Percentiles rank a stretch among this genome's conserved stretches.
phyloP scores from a whole-genome alignment of 1,140 invertebrate species.

The Goniozus legneri region DNA sequence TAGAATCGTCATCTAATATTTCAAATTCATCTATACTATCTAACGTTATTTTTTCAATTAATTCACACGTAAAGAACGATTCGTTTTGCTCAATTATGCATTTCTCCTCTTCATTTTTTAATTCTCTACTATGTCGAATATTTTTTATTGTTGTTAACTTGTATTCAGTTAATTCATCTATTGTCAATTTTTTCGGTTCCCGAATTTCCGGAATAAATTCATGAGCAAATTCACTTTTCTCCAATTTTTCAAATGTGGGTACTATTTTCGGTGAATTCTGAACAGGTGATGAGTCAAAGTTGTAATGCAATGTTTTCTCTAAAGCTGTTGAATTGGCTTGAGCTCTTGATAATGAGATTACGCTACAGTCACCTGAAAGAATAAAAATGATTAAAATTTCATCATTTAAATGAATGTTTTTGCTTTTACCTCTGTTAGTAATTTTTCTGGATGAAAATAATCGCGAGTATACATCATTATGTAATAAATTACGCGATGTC shows the following conservation, averaged over 20 bases:
- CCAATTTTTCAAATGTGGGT: neutral
- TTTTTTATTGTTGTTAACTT: too few species aligned
- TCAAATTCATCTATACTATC: too few species aligned
- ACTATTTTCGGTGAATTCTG: neutral
- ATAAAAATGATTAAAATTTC: conserved; percentile 7
- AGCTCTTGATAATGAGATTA: conserved; percentile 19
- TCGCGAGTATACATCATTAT: conserved; percentile 28
- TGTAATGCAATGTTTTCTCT: conserved; percentile 3
- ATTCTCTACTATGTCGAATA: too few species aligned
- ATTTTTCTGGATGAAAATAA: conserved; percentile 25
- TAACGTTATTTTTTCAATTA: too few species aligned
- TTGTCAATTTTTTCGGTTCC: too few species aligned
- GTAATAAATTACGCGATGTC: conserved; percentile 11
- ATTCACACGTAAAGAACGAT: too few species aligned
- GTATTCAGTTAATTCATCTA: too few species aligned
- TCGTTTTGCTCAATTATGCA: too few species aligned
- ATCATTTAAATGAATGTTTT: conserved; percentile 2
- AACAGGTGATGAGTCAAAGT: neutral
- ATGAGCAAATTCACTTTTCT: too few species aligned
- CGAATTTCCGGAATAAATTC: too few species aligned
- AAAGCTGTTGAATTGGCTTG: conserved; percentile 25
- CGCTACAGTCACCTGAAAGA: conserved; percentile 20
- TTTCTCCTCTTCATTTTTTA: too few species aligned
- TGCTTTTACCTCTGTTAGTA: conserved; percentile 12
- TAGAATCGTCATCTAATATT: too few species aligned